Percentiles rank a stretch among this genome's conserved stretches.
Conservation (phyloP, 2,888 invertebrate genomes). For the Parascotia fuliginaria region DNA sequence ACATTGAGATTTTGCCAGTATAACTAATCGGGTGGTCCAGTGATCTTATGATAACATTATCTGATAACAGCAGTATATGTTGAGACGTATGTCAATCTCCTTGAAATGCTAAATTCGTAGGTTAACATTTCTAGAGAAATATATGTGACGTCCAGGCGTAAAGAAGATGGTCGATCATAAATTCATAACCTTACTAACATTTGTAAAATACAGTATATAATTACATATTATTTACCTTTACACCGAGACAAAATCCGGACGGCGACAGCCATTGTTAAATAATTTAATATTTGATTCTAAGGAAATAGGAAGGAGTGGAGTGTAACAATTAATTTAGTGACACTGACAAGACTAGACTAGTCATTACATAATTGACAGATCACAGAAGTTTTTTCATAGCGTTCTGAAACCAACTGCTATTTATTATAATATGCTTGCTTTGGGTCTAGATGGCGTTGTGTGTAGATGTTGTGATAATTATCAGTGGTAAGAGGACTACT, state of each 20-base stretch:
- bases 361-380: conserved; percentile 66
- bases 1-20: conserved; percentile 26
- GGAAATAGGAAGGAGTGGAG: conserved; percentile 49
- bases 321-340: conserved; percentile 59
- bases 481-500: no score
- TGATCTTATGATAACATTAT: conserved; percentile 10
- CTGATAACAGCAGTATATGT: conserved; percentile 1
- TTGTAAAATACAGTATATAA: background rate
- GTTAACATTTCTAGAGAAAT: conserved; percentile 28
- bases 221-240: conserved; percentile 75
- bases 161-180: background rate
- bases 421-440: no score
- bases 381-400: background rate
- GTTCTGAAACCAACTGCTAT: no score
- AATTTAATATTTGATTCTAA: conserved; percentile 40
- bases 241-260: conserved; percentile 85
- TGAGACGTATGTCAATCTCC: conserved; percentile 33
- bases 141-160: conserved; percentile 17
- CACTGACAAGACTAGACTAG: conserved; percentile 68
- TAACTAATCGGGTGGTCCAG: conserved; percentile 20
- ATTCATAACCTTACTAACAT: background rate
- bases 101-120: conserved; percentile 57
- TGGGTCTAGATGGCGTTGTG: no score
- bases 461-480: no score
- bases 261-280: conserved; percentile 85